A percentile compares a stretch with the other conserved stretches of the same genome.
phyloP scores from a whole-genome alignment of 2,888 invertebrate species.

The Hemistola chrysoprasaria region DNA sequence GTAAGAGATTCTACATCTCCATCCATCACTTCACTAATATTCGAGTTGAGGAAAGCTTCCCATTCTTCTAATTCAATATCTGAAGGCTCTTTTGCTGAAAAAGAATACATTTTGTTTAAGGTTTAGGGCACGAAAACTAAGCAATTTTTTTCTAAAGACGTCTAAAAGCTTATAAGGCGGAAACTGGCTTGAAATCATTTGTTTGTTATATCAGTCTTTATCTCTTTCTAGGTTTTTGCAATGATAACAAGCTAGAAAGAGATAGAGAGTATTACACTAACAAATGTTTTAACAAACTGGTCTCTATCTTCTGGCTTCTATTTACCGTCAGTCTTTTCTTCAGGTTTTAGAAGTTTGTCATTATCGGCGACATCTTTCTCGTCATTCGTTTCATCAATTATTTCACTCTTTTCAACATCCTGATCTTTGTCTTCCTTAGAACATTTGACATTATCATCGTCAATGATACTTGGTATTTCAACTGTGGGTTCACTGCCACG shows the following conservation, averaged over 20 bases:
- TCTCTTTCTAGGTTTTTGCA: no score
- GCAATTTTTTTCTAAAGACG: no score
- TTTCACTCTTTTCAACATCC: slow-evolving; percentile 67
- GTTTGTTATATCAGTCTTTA: no score
- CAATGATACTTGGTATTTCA: slow-evolving; percentile 54
- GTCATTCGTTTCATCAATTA: slow-evolving; percentile 67
- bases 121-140: no score
- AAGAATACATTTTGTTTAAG: slow-evolving; percentile 1
- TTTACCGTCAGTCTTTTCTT: slow-evolving; percentile 62
- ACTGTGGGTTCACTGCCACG: slow-evolving; percentile 72
- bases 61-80: slow-evolving; percentile 93
- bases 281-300: no score
- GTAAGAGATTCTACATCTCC: slow-evolving; percentile 89
- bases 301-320: no score
- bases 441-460: slow-evolving; percentile 50
- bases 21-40: slow-evolving; percentile 91
- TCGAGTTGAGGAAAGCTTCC: slow-evolving; percentile 91
- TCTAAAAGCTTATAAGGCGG: no score
- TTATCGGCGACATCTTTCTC: slow-evolving; percentile 70
- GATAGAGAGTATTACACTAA: no score
- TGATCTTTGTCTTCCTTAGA: slow-evolving; percentile 72
- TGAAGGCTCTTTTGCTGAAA: slow-evolving; percentile 74
- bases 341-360: slow-evolving; percentile 53
- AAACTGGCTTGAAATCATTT: no score
- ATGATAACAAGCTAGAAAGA: no score